Conservation (phyloP, 2,888 invertebrate species). For the Adineta ricciae region DNA sequence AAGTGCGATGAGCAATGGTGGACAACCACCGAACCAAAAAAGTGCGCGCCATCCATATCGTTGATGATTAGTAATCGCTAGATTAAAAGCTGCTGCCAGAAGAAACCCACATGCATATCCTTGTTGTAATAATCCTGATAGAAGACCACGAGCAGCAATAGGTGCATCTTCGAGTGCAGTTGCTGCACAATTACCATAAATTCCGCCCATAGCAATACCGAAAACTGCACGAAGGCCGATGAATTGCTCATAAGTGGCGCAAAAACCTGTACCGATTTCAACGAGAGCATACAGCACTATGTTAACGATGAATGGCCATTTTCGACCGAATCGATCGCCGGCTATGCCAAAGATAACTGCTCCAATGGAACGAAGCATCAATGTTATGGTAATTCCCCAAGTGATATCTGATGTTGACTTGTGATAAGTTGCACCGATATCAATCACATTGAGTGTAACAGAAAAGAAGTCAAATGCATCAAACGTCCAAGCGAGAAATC, state of each 20-base stretch:
- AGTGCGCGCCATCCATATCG: not conserved
- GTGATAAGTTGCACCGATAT: not conserved
- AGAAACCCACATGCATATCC: not conserved
- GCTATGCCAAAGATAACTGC: not conserved
- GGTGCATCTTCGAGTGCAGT: conserved; percentile 17
- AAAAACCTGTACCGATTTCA: not conserved
- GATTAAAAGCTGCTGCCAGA: not conserved
- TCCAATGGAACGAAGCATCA: not conserved
- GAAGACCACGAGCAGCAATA: not conserved
- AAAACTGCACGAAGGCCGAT: not conserved
- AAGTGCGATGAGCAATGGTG: not conserved
- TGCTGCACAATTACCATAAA: not conserved
- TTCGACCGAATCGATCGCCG: not conserved
- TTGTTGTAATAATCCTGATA: not conserved
- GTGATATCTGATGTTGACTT: not conserved
- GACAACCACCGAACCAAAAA: conserved; percentile 1
- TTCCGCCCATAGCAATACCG: conserved; percentile 17
- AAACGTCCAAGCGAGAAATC: not conserved
- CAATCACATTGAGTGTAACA: not conserved
- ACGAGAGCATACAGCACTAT: not conserved
- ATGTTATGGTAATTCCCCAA: conserved; percentile 1
- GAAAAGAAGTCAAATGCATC: not conserved
- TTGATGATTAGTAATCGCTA: not conserved
- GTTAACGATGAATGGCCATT: conserved; percentile 3
- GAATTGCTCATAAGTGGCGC: not conserved